phyloP scores from a whole-genome alignment of 2,797 vertebrate species.

The Lepilemur septentrionalis region DNA sequence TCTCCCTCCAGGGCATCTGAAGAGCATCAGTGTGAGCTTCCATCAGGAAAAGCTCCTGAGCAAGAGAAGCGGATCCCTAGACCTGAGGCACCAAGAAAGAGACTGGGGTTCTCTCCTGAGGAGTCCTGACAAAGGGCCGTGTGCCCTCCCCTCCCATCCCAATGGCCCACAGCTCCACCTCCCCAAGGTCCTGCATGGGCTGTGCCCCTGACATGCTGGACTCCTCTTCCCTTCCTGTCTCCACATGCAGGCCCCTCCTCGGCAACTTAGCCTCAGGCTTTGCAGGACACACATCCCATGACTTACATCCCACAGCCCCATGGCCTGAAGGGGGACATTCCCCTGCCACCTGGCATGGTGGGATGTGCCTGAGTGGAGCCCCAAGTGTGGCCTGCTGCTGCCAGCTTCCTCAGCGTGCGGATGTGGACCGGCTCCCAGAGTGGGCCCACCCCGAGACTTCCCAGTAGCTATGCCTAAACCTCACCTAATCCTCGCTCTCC shows the following conservation, averaged over 20 bases:
- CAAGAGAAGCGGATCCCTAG: background rate
- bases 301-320: background rate
- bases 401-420: background rate
- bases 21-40: background rate
- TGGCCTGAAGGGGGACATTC: rapidly evolving
- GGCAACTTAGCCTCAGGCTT: background rate
- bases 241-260: background rate
- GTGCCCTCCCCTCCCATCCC: background rate
- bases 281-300: background rate
- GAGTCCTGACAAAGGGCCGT: too few relatives aligned
- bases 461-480: background rate
- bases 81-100: background rate
- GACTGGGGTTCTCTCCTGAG: background rate
- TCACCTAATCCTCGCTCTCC: background rate
- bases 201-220: background rate
- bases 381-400: background rate
- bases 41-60: background rate
- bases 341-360: rapidly evolving
- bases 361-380: background rate
- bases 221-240: background rate
- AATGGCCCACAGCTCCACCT: background rate
- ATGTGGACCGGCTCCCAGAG: background rate
- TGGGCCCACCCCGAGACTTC: background rate
- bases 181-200: background rate
- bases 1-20: too few relatives aligned